Base-by-base conservation (phyloP, 2,113 vertebrate species). In the Planiliza haematocheilus region DNA sequence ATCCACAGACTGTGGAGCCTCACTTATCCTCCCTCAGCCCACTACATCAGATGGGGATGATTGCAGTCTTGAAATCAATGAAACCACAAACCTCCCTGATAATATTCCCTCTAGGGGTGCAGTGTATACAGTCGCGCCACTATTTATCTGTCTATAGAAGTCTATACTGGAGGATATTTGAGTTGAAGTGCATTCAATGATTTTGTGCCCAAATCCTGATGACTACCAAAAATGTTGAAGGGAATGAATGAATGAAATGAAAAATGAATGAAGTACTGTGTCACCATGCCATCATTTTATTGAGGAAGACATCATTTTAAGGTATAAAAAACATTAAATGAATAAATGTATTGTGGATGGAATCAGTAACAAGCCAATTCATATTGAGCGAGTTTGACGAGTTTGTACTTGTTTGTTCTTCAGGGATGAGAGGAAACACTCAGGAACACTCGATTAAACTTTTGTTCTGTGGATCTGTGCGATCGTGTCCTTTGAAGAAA, bases 11-110 rank as follows among this genome's bases (percentile, higher is more conserved):
- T 83, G 78, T 42, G 41, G 42, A 67, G 80, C 45, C 70, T 86
- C 77, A 68, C 80, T 86, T 87, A 83, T 87, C 84, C 86, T 87
- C 74, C 68, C 78, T 87, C 82, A 87, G 84, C 84, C 91, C 88
- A 86, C 91, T 84, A 91, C 92, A 92, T 89, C 84, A 91, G 91
- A 93, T 92, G 87, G 81, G 74, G 65, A 85, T 88, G 91, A 94
- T 93, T 91, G 90, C 85, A 91, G 88, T 66, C 85, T 74, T 82
- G 81, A 89, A 89, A 94, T 91, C 91, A 91, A 89, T 92, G 87
- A 94, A 94, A 91, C 89, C 91, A 89, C 91, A 89, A 89, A 89
- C 88, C 87, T 92, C 83, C 79, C 83, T 90, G 91, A 92, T 94
- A 91, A 91, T 90, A 89, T 81, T 87, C 79, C 86, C 88, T 88